Percentiles rank a stretch among this genome's conserved stretches.
Evolutionary conservation across 1,140 invertebrate species (phyloP).

Genomic region (Pemphigus obesinymphae): DNA sequence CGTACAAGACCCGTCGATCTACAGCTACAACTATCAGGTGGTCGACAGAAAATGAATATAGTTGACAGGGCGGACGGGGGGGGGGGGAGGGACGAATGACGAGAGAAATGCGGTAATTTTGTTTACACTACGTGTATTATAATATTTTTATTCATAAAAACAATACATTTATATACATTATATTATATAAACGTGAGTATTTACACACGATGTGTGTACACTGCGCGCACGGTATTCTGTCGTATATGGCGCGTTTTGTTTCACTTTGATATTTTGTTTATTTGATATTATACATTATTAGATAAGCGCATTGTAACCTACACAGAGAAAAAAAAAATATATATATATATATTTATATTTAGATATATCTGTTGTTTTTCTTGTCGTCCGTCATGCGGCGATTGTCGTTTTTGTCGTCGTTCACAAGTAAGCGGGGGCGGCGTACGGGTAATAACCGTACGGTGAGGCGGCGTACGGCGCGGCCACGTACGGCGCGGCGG

Average conservation of each 20-base stretch:
- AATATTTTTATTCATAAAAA: too few species aligned
- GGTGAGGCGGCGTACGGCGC: conserved; percentile 43
- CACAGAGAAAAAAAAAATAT: too few species aligned
- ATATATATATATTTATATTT: too few species aligned
- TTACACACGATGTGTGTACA: too few species aligned
- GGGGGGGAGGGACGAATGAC: neutral
- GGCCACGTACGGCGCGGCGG: conserved; percentile 43
- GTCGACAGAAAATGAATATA: conserved; percentile 10
- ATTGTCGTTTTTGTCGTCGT: neutral
- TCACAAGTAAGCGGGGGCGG: neutral
- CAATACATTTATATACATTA: too few species aligned
- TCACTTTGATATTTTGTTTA: too few species aligned
- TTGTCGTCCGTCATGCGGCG: neutral
- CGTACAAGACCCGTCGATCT: neutral
- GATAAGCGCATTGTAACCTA: too few species aligned
- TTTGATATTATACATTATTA: too few species aligned
- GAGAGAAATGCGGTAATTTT: neutral
- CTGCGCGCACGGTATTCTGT: too few species aligned
- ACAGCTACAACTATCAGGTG: conserved; percentile 3
- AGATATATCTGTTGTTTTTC: neutral
- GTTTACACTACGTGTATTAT: too few species aligned
- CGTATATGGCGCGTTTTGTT: too few species aligned
- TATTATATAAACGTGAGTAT: too few species aligned
- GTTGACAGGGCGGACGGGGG: neutral
- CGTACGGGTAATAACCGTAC: conserved; percentile 3